A percentile compares a stretch with the other conserved stretches of the same genome.
phyloP scores from a whole-genome alignment of 2,888 invertebrate species.

The Melangyna quadrimaculata region DNA sequence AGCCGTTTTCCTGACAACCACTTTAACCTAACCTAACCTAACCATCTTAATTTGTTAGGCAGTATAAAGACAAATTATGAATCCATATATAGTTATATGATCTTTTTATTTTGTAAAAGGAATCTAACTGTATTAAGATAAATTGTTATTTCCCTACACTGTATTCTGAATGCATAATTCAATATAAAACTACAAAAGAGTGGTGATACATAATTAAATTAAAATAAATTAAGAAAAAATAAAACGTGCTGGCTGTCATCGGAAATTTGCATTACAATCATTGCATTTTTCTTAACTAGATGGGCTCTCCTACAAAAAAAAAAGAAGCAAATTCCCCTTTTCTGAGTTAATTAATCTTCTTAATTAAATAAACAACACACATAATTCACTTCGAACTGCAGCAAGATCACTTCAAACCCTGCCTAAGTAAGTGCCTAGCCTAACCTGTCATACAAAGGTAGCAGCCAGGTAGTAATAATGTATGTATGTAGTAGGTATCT shows the following conservation, averaged over 20 bases:
- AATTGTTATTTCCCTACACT: not conserved
- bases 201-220: not conserved
- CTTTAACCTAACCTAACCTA: too few species aligned
- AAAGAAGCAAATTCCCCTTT: not conserved
- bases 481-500: not conserved
- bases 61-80: not conserved
- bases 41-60: too few species aligned
- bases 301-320: conserved; percentile 18
- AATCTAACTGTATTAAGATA: not conserved
- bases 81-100: not conserved
- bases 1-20: too few species aligned
- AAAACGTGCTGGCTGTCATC: not conserved
- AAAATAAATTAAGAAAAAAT: not conserved
- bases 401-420: not conserved
- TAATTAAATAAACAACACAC: not conserved
- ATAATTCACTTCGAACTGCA: not conserved
- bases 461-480: not conserved
- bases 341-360: not conserved
- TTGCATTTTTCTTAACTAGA: not conserved
- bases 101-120: not conserved
- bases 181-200: not conserved
- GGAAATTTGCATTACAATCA: not conserved
- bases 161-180: not conserved
- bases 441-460: not conserved
- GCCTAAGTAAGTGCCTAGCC: not conserved